Percentiles rank a stretch among this genome's conserved stretches.
phyloP scores from a whole-genome alignment of 1,140 invertebrate genomes.

The Drosophila guanche region DNA sequence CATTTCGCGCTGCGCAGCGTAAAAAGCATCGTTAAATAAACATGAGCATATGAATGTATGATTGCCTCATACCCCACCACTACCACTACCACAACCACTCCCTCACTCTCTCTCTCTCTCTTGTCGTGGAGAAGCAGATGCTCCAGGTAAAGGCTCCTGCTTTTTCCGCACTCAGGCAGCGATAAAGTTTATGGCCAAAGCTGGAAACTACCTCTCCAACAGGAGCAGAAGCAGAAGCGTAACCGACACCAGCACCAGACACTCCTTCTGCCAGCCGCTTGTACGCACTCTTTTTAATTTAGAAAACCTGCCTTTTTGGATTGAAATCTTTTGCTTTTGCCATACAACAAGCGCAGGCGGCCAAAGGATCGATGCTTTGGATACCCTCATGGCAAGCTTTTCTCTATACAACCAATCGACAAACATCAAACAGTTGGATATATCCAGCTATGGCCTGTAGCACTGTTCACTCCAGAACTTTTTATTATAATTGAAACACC shows the following conservation, averaged over 20 bases:
- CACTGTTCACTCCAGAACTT: no score
- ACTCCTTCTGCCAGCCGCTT: neutral
- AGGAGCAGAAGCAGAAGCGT: neutral
- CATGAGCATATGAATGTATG: slow-evolving; percentile 79
- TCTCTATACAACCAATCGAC: no score
- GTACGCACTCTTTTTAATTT: slow-evolving; percentile 48
- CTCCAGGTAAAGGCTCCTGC: slow-evolving; percentile 5
- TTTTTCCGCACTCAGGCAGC: slow-evolving; percentile 18
- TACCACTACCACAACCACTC: neutral
- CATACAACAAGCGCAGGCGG: neutral
- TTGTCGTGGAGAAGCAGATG: neutral
- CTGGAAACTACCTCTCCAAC: slow-evolving; percentile 18
- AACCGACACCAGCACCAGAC: no score
- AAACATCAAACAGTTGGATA: no score
- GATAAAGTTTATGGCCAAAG: slow-evolving; percentile 66
- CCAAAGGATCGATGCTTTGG: neutral
- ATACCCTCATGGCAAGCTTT: slow-evolving; percentile 16
- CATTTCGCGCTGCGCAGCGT: slow-evolving; percentile 66
- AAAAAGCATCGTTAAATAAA: slow-evolving; percentile 81
- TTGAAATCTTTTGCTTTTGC: slow-evolving; percentile 27
- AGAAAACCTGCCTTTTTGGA: slow-evolving; percentile 42
- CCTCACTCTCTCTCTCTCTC: no score
- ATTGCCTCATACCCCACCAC: slow-evolving; percentile 30
- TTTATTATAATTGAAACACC: no score
- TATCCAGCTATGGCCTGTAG: no score